Base-by-base conservation (phyloP, 2,888 invertebrate species). In the Diadegma fenestrale region DNA sequence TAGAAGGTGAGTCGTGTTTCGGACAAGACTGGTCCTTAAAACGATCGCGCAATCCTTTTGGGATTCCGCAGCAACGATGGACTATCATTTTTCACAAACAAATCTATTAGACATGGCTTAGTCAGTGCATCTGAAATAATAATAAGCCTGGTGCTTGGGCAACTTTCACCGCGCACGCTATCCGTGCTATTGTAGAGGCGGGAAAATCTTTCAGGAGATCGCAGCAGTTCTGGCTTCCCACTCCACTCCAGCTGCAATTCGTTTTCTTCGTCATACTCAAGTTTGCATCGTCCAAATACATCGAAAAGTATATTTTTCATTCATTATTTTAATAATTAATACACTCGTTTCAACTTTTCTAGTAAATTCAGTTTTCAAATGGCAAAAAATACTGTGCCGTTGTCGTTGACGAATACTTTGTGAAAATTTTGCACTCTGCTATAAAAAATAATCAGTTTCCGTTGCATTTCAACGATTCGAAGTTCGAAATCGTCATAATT, bases 1-100 rank as follows among this genome's bases (percentile, higher is more conserved):
- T 26, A 26, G 26, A 58, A 58, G 26, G 14, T 14, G 58, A 58
- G 14, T 58, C 26, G 58, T 26, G 58, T 14, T 58, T 58, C 26
- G 58, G 58, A 58, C 1, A 26, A 26, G 58, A 58, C 26, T 26
- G 58, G 14, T 26, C 22, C 58, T 58, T 58, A 54, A 64, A 41
- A 22, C 69, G 68, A 78, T 78, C 73, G 82, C 68, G 82, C 68
- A 82, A 82, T 82, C 30, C 58, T 43, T 64, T 30, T 73, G 22
- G 73, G 37, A 68, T 45, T 66, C 26, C 58, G 14, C 58, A 26
- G 58, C 14, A 14, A 58, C 58, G 58, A 58, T 26, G 14, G 26
- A 26, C 58, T 58, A 58, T 58, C 14, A 58, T 58, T 12, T 58
- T 58, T 58, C 6, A 26, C 58, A 58, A 26, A 26, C 26, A 26